phyloP scores from a whole-genome alignment of 1,140 invertebrate genomes.

The Tribolium castaneum region DNA sequence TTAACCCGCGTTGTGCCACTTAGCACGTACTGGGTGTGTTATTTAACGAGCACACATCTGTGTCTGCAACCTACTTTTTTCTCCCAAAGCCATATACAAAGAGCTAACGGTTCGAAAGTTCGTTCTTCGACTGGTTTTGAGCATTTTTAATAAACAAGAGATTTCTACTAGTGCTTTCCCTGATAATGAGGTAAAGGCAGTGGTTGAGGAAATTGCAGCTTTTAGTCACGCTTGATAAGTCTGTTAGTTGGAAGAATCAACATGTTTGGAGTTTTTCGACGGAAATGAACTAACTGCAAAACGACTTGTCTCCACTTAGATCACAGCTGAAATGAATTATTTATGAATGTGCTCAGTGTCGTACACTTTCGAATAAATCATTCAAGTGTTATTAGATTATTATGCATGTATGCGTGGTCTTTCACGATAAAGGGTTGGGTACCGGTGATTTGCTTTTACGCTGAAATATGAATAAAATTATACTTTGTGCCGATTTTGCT shows the following conservation, averaged over 20 bases:
- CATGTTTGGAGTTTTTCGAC: not conserved
- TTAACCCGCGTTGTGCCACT: not conserved
- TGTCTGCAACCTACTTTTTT: slow-evolving; percentile 14
- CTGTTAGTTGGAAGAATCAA: not conserved
- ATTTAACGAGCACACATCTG: not conserved
- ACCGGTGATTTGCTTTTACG: not conserved
- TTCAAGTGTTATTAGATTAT: not conserved
- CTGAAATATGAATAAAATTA: not conserved
- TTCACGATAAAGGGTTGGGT: not conserved
- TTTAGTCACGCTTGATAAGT: not conserved
- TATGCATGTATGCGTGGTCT: not conserved
- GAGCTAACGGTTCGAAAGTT: slow-evolving; percentile 30
- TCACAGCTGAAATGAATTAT: not conserved
- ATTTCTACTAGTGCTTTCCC: not conserved
- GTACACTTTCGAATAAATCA: not conserved
- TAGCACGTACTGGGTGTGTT: not conserved
- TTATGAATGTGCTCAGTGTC: not conserved
- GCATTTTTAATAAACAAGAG: not conserved
- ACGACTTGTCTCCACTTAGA: not conserved
- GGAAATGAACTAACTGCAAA: not conserved
- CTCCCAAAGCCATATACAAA: not conserved
- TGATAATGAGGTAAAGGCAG: not conserved
- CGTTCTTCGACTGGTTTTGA: slow-evolving; percentile 1
- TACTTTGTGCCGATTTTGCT: no score
- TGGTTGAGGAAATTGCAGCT: not conserved